These are phyloP conservation scores for Stomatorhinus walkeri DNA, from an alignment of 2,797 vertebrate genomes.

Conservation along the genomic window DNA sequence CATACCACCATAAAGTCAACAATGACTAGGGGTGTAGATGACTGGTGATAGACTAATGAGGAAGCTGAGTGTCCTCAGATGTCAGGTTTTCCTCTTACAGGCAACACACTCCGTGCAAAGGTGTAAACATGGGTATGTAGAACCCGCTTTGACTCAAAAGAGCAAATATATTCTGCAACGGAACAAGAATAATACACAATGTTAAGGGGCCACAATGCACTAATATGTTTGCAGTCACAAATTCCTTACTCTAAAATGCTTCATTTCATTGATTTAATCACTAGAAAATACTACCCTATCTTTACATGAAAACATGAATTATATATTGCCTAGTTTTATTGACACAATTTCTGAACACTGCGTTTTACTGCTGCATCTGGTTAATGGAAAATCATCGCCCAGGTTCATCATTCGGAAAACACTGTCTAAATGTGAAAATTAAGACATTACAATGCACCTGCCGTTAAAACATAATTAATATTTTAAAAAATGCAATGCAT, in stretches of 20 bases:
- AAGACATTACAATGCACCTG: conserved; percentile 19
- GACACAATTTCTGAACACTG: neutral
- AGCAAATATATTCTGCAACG: neutral
- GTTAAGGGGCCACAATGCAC: neutral
- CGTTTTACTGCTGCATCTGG: neutral
- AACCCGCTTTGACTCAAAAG: neutral
- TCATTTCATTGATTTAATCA: neutral
- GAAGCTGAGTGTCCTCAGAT: neutral
- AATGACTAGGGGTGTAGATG: neutral
- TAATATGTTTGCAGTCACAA: neutral
- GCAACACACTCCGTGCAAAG: neutral
- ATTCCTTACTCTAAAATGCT: neutral
- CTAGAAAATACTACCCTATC: neutral
- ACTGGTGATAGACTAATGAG: neutral
- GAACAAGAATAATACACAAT: neutral
- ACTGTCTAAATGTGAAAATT: neutral
- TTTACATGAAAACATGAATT: neutral
- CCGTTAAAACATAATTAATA: conserved; percentile 17
- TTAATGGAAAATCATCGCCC: conserved; percentile 11
- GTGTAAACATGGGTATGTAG: neutral
- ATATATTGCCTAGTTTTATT: neutral
- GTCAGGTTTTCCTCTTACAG: neutral
- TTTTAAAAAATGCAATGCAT: conserved; percentile 9
- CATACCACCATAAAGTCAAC: neutral
- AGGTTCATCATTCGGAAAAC: conserved; percentile 10